Evolutionary conservation across 2,888 invertebrate species (phyloP), one percentile per base, ranked within the genome.

Genomic region (Pollenia amentaria): DNA sequence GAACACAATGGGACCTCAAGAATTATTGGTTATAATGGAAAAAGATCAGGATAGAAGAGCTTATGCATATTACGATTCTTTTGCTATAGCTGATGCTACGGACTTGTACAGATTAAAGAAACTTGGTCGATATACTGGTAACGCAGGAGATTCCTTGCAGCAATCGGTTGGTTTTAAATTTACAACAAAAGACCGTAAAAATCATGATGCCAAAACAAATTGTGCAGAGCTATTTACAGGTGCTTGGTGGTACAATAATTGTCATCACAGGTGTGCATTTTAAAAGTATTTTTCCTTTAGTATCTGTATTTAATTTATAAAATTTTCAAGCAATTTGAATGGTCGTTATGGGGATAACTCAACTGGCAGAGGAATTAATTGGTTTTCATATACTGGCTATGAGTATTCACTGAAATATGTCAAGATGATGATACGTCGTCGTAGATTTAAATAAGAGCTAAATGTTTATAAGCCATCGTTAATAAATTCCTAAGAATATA

Each of bases 91-190:
- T 0, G 94, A 95, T 0, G 96, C 96, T 90, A 93, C 94, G n/a
- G 95, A 96, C 89, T 94, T 94, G 0, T 96, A 95, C 90, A 93
- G 95, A 18, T 94, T 96, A 69, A 95, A 95, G 89, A 94, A 96
- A 0, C 93, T 96, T 0, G 96, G 95, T 3, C 94, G 94, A 1
- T 96, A 95, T 88, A 94, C 94, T 40, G 96, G 96, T 11, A 94
- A 94, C 62, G 95, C 95, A 87, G 95, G 96, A 0, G 96, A 96
- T 91, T 96, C 96, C 0, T 91, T 96, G 44, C 93, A 94, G 0
- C 96, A 96, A 89, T 96, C 96, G 88, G 95, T 95, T 0, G 96
- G 96, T 0, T 95, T 95, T 90, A 95, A 95, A 91, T 96, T 96
- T 89, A 95, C 96, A 0, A 95, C 96, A 0, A 93, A 93, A 65